Base-by-base conservation (phyloP, 2,113 vertebrate species). In the Eira barbara region DNA sequence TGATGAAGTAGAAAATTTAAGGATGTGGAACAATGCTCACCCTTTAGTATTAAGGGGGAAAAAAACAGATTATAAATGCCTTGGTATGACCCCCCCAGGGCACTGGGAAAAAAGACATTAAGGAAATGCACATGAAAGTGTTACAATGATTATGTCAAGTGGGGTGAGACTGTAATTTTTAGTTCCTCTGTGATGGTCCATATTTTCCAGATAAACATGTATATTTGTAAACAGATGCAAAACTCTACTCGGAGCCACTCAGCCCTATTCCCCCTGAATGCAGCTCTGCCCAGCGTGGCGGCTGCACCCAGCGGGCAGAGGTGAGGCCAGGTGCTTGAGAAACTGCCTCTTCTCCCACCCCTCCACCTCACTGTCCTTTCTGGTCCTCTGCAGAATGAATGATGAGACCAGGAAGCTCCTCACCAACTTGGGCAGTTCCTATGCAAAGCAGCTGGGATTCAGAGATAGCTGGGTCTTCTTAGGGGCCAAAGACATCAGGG, bases 401-500 rank as follows among this genome's bases (percentile, higher is more conserved):
- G 79, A 99, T 15, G 98, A 99, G 97, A 96, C 98, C 36, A 98
- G 98, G 97, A 93, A 95, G 1, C 31, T 98, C 27, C 99, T 99
- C 65, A 69, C 42, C 0, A 88, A 91, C 2, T 97, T 99, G 96
- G 99, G 99, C 85, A 99, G 99, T 96, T 98, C 96, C 88, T 82
- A 99, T 0, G 98, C 99, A 85, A 85, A 9, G 29, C 88, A 98
- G 0, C n/a, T 99, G n/a, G 97, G 98, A 31, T 98, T 97, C 87
- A 98, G 99, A 86, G 99, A 99, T 98, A 99, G 97, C 98, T 99
- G 99, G 99, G 97, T 99, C 84, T 99, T 99, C 98, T n/a, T 99
- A 57, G 99, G 99, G 42, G 98, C 98, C 8, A 98, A 96, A 71
- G 98, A 99, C 78, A 20, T 98, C 17, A 97, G 82, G 52, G 85